Percentiles rank a stretch among this genome's conserved stretches.
phyloP scores from a whole-genome alignment of 2,113 vertebrate genomes.

The Albula goreensis region DNA sequence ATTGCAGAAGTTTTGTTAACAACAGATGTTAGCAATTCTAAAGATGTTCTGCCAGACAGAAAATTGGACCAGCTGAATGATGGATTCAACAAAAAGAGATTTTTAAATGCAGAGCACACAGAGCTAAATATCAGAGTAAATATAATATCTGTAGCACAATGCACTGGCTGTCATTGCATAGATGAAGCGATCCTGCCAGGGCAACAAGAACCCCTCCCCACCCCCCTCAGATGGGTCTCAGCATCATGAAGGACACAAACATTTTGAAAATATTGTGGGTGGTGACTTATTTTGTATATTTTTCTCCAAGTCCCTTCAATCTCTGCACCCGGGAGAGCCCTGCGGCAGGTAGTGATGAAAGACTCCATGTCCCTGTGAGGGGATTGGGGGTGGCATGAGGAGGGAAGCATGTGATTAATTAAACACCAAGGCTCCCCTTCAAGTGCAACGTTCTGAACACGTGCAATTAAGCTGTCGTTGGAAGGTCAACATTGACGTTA shows the following conservation, averaged over 20 bases:
- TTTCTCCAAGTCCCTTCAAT: background rate
- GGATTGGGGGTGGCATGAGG: background rate
- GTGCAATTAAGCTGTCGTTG: background rate
- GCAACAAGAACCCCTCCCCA: no score
- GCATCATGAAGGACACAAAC: background rate
- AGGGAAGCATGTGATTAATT: background rate
- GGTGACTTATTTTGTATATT: background rate
- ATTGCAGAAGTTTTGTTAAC: no score
- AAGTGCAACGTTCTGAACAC: background rate
- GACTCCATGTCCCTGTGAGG: background rate
- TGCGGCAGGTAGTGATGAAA: background rate
- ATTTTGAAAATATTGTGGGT: background rate
- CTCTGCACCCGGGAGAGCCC: background rate
- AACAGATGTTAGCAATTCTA: no score
- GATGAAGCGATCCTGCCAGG: background rate
- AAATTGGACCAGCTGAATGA: background rate
- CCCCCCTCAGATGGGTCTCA: background rate
- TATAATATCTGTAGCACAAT: background rate
- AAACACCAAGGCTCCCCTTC: background rate
- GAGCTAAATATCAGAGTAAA: background rate
- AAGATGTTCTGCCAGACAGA: no score
- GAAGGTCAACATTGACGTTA: slow-evolving; percentile 5
- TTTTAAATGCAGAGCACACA: background rate
- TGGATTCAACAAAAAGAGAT: background rate
- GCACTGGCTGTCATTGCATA: background rate